A percentile compares a stretch with the other conserved stretches of the same genome.
Evolutionary conservation across 2,797 vertebrate species (phyloP).

Genomic region (Intellagama lesueurii): DNA sequence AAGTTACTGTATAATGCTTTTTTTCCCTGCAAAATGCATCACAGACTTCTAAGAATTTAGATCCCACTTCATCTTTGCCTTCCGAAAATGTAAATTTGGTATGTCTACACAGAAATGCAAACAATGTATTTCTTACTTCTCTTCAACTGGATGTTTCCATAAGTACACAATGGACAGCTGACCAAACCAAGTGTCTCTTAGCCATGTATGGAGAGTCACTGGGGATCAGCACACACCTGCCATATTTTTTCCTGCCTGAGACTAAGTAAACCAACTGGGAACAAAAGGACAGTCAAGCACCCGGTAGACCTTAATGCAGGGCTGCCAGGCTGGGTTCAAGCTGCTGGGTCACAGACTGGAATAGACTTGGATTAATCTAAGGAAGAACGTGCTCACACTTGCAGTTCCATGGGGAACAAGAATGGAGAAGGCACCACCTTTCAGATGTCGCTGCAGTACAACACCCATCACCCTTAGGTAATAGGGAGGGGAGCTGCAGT

Average conservation of each 20-base stretch:
- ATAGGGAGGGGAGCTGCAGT: too few relatives aligned
- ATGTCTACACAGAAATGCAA: neutral
- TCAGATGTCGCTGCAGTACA: too few relatives aligned
- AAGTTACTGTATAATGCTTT: too few relatives aligned
- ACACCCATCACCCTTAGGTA: too few relatives aligned
- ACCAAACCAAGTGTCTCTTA: neutral
- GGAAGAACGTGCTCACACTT: too few relatives aligned
- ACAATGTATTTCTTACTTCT: neutral
- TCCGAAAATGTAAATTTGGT: neutral
- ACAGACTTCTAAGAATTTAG: neutral
- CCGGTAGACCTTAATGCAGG: neutral
- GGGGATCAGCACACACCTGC: too few relatives aligned
- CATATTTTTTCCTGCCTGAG: neutral
- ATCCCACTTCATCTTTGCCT: neutral
- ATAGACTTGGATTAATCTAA: too few relatives aligned
- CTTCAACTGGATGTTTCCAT: neutral
- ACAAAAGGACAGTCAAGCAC: neutral
- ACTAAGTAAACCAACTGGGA: too few relatives aligned
- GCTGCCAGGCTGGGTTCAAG: neutral
- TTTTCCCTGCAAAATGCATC: neutral
- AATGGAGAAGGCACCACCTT: too few relatives aligned
- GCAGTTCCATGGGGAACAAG: too few relatives aligned
- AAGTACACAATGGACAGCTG: neutral
- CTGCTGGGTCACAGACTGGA: neutral
- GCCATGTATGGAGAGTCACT: neutral